Conservation (phyloP, 2,113 vertebrate species). For the Aythya baeri region DNA sequence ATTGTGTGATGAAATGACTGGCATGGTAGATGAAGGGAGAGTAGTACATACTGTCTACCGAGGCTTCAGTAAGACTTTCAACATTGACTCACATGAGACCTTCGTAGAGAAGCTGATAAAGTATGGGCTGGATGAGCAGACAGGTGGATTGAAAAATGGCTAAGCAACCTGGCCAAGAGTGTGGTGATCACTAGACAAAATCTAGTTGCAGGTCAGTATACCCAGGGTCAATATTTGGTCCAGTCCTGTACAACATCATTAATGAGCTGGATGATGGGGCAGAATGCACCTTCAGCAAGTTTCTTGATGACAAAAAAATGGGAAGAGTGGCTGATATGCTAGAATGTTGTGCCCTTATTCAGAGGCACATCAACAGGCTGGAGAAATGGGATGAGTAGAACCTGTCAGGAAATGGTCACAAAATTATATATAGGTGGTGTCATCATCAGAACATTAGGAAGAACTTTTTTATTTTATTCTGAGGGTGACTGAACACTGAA, state of each 20-base stretch:
- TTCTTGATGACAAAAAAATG: not conserved
- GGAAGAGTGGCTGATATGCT: not conserved
- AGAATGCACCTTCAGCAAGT: not conserved
- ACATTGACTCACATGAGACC: not conserved
- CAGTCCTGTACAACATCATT: not conserved
- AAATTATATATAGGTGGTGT: not conserved
- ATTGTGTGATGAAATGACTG: not conserved
- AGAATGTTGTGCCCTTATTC: not conserved
- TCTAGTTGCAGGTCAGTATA: not conserved
- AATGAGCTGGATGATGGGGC: not conserved
- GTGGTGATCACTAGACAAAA: not conserved
- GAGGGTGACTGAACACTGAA: not conserved
- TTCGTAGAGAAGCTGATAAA: not conserved
- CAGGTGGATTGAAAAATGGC: not conserved
- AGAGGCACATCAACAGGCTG: not conserved
- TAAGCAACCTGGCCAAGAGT: rapidly evolving
- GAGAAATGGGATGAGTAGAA: not conserved
- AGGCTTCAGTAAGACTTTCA: not conserved
- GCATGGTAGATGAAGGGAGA: not conserved
- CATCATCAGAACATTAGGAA: not conserved
- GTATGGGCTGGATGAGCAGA: not conserved
- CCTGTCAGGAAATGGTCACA: not conserved
- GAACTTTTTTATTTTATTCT: too few species aligned
- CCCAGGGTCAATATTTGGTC: not conserved
- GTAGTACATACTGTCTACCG: not conserved